Evolutionary conservation across 35 echinoderm and acorn worm genomes (phyloP), one percentile per base, ranked within the genome.

Genomic region (Stichopus chloronotus): DNA sequence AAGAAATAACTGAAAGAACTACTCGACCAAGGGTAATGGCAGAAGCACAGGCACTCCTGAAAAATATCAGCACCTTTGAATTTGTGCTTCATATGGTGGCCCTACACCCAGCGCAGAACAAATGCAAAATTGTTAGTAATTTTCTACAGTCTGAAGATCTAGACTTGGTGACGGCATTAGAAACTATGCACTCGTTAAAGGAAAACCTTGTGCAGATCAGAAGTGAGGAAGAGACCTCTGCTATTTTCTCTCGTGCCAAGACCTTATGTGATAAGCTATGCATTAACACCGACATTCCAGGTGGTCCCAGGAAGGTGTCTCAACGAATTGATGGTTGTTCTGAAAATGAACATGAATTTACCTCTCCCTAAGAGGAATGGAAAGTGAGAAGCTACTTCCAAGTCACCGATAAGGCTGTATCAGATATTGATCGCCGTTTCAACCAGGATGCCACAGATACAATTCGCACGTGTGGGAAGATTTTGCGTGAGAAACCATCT

Each of bases 1-100:
- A 88, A 88, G 16, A 58, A 88, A 43, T 43, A 43, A 43, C 3
- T 43, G 30, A 43, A 43, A 43, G 30, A 63, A 52, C 85, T 88
- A 88, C 85, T 88, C 85, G 85, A 88, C 85, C 85, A 59, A 88
- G 85, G 85, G 85, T 88, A 88, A 88, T 88, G 85, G 85, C 85
- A 88, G 85, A 88, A 88, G 56, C 56, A 88, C 5, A 58, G 16
- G 85, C 16, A 88, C 53, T n/a, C n/a, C n/a, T n/a, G n/a, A n/a
- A n/a, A n/a, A n/a, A n/a, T n/a, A n/a, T n/a, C n/a, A n/a, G n/a
- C n/a, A n/a, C n/a, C n/a, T 88, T 88, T 88, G 85, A 88, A 56
- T 88, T 88, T 58, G 7, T 61, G 14, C 85, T 88, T 16, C 85
- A 59, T 88, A 88, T 88, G 85, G 53, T 88, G 85, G 85, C 56